Conservation (phyloP, 2,113 vertebrate genomes). For the Plecturocebus donacophilus region DNA sequence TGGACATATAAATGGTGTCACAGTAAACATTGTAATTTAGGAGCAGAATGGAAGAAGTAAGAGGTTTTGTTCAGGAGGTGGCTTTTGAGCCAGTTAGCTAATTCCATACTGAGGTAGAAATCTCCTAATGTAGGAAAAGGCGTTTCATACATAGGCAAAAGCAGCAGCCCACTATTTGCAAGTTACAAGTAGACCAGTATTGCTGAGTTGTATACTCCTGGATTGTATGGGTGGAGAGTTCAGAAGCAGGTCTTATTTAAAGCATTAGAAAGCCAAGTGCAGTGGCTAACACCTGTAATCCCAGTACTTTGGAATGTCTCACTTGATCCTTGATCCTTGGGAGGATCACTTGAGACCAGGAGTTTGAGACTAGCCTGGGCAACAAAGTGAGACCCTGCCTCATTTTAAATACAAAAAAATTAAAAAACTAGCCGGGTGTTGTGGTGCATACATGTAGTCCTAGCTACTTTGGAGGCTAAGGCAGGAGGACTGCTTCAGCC, state of each 20-base stretch:
- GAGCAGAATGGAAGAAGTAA: background rate
- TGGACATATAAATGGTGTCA: background rate
- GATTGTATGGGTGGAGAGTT: background rate
- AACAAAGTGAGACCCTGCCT: background rate
- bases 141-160: background rate
- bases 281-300: background rate
- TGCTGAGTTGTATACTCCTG: background rate
- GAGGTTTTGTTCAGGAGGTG: background rate
- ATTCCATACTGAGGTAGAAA: background rate
- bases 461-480: background rate
- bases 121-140: background rate
- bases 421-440: background rate
- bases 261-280: background rate
- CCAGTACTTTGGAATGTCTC: background rate
- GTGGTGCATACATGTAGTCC: background rate
- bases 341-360: too few species aligned
- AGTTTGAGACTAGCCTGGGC: background rate
- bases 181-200: background rate
- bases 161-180: background rate
- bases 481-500: background rate
- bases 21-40: background rate
- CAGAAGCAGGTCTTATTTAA: background rate
- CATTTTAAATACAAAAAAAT: background rate
- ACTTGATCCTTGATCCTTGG: too few species aligned
- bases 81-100: background rate